phyloP scores from a whole-genome alignment of 2,113 vertebrate genomes.

The Panurus biarmicus region DNA sequence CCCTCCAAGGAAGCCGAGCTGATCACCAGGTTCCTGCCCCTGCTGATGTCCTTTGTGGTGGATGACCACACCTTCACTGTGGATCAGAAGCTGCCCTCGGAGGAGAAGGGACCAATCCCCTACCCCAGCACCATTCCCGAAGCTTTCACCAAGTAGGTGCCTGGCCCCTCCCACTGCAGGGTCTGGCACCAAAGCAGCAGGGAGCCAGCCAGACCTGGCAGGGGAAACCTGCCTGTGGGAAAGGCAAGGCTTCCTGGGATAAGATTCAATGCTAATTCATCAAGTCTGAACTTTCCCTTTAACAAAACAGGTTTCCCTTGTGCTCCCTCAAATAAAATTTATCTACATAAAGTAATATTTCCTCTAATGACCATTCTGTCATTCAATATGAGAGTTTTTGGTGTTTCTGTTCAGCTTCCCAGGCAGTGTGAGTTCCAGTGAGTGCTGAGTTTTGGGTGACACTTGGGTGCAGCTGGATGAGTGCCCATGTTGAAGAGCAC shows the following conservation, averaged over 20 bases:
- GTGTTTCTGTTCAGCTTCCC: not conserved
- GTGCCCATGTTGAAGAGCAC: not conserved
- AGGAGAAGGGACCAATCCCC: constrained; percentile 80
- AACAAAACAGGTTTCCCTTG: not conserved
- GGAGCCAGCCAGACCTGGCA: not conserved
- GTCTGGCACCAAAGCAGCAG: not conserved
- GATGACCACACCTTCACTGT: constrained; percentile 90
- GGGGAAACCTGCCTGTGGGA: not conserved
- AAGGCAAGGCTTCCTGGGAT: not conserved
- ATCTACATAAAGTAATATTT: not conserved
- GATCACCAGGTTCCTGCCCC: constrained; percentile 90
- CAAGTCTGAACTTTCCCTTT: not conserved
- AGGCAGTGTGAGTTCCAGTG: too few relatives aligned
- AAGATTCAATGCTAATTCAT: not conserved
- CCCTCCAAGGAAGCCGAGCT: constrained; percentile 82
- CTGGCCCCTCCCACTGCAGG: not conserved
- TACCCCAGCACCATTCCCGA: constrained; percentile 87
- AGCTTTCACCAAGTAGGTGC: constrained; percentile 82
- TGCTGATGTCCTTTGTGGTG: constrained; percentile 93
- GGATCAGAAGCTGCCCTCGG: constrained; percentile 89
- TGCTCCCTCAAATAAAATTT: not conserved
- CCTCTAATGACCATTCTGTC: not conserved
- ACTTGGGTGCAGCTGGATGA: not conserved
- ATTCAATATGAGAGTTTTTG: not conserved
- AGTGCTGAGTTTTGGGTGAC: not conserved